These are phyloP conservation scores for Lasioglossum albipes DNA, from an alignment of 1,140 invertebrate genomes.

Conservation along the genomic window DNA sequence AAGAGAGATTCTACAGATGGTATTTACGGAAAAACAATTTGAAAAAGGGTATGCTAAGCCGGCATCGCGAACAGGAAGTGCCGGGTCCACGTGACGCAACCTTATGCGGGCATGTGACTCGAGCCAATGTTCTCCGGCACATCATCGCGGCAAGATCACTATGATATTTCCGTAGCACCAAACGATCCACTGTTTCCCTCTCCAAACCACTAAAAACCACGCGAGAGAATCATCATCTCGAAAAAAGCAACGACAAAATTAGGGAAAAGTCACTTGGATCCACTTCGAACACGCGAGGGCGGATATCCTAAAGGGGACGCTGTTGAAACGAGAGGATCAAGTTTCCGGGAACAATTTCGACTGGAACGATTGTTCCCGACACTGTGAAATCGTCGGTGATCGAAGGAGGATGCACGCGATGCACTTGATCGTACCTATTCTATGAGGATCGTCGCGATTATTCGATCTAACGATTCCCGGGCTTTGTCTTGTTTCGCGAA, in stretches of 20 bases:
- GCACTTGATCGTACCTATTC: slow-evolving; percentile 20
- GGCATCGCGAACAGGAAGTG: not conserved
- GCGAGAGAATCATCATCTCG: too few species aligned
- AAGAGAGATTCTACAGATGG: too few species aligned
- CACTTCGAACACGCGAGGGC: too few species aligned
- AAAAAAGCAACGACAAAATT: too few species aligned
- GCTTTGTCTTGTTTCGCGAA: too few species aligned
- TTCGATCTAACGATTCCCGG: not conserved
- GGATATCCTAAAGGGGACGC: too few species aligned
- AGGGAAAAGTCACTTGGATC: too few species aligned
- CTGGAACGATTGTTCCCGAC: not conserved
- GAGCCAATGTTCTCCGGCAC: slow-evolving; percentile 3
- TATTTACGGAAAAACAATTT: too few species aligned
- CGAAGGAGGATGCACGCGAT: not conserved
- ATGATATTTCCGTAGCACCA: slow-evolving; percentile 33
- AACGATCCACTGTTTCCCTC: not conserved
- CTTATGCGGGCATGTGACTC: slow-evolving; percentile 42
- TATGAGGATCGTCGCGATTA: not conserved
- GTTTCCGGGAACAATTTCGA: not conserved
- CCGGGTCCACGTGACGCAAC: slow-evolving; percentile 22
- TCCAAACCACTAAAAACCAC: too few species aligned
- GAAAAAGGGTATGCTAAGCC: too few species aligned
- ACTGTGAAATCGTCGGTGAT: not conserved
- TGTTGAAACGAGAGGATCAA: not conserved
- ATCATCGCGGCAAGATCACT: not conserved